Percentiles rank a stretch among this genome's conserved stretches.
These are phyloP conservation scores for Sardinella longiceps DNA, from an alignment of 2,797 vertebrate species.

Conservation along the genomic window DNA sequence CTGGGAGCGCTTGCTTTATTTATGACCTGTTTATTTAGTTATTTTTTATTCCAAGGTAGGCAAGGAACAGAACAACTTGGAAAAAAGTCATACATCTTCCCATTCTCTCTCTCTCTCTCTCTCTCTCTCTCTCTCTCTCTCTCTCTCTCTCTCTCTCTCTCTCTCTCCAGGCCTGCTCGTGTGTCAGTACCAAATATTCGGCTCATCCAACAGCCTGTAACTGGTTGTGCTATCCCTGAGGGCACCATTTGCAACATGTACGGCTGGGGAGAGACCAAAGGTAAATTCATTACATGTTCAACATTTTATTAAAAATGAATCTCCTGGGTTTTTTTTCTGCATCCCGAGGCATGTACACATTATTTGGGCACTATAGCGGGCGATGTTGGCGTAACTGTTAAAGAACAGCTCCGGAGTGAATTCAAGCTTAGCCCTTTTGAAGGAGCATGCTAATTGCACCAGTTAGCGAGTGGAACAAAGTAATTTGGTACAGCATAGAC, in stretches of 20 bases:
- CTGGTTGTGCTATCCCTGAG: constrained; percentile 91
- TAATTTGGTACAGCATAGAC: no score
- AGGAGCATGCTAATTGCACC: no score
- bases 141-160: constrained; percentile 44
- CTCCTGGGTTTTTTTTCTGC: no score
- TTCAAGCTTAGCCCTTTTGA: no score
- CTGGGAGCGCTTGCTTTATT: not conserved
- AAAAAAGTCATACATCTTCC: constrained; percentile 6
- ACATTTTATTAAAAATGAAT: no score
- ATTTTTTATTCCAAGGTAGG: not conserved
- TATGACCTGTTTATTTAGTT: not conserved
- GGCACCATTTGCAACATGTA: constrained; percentile 90
- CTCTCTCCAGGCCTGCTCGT: constrained; percentile 81
- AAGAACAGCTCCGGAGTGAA: no score
- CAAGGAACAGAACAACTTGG: not conserved
- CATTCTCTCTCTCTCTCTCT: constrained; percentile 24
- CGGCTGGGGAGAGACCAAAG: constrained; percentile 98
- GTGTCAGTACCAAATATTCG: constrained; percentile 86
- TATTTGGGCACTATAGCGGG: no score
- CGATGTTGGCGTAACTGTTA: no score
- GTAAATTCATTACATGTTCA: constrained; percentile 61
- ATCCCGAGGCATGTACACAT: no score
- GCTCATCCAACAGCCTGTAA: constrained; percentile 88
- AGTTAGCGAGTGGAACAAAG: no score
- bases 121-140: constrained; percentile 16